These are phyloP conservation scores for Tragelaphus buxtoni DNA, from an alignment of 2,113 vertebrate genomes.

Conservation along the genomic window DNA sequence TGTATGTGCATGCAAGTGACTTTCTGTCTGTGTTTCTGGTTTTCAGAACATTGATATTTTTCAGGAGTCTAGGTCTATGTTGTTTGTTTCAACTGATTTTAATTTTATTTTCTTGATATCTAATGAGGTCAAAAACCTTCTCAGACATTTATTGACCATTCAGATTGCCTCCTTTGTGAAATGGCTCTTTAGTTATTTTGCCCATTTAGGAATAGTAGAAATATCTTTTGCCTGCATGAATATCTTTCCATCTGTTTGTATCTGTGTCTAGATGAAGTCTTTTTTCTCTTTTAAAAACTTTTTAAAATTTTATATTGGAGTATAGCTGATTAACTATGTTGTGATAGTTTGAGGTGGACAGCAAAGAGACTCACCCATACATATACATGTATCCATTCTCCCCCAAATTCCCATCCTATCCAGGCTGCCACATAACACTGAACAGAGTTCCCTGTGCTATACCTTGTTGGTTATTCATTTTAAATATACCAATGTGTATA, in stretches of 20 bases:
- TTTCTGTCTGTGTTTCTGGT: neutral
- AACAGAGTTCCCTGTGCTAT: neutral
- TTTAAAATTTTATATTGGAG: neutral
- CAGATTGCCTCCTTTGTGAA: conserved; percentile 14
- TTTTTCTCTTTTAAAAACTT: neutral
- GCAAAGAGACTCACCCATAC: neutral
- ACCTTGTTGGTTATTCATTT: neutral
- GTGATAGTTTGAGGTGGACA: neutral
- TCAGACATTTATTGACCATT: neutral
- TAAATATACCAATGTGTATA: neutral
- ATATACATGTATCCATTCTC: neutral
- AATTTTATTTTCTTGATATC: conserved; percentile 5
- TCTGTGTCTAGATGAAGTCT: neutral
- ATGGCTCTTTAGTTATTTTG: neutral
- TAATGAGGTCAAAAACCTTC: neutral
- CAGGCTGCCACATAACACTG: neutral
- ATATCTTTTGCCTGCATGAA: neutral
- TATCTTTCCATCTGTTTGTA: conserved; percentile 10
- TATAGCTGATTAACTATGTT: neutral
- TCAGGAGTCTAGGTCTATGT: neutral
- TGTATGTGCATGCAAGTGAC: neutral
- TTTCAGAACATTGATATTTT: neutral
- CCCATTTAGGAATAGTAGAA: conserved; percentile 4
- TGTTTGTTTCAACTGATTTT: conserved; percentile 36
- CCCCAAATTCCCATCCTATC: neutral